These are phyloP conservation scores for Diadophis punctatus DNA, from an alignment of 2,113 vertebrate species.

Conservation along the genomic window DNA sequence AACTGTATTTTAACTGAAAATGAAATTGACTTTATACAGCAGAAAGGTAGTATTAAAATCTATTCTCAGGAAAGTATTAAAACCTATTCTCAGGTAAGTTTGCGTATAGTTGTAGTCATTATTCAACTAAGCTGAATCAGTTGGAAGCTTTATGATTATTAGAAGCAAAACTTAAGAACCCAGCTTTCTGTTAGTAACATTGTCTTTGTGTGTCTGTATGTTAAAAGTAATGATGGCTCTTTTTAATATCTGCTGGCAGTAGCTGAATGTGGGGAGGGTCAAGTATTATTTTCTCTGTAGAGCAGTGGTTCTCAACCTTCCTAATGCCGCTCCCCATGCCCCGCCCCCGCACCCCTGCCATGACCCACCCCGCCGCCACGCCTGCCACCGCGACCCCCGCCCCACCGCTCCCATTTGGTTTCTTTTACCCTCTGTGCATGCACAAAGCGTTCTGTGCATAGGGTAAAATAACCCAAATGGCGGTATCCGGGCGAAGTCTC, in stretches of 20 bases:
- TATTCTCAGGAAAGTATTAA: background rate
- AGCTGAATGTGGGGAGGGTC: background rate
- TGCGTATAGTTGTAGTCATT: background rate
- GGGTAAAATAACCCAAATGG: no score
- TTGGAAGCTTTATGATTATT: background rate
- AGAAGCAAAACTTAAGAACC: constrained; percentile 14
- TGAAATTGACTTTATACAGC: no score
- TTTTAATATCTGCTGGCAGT: background rate
- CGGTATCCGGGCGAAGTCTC: no score
- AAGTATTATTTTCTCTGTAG: background rate
- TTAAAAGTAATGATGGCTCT: background rate
- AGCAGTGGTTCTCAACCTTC: no score
- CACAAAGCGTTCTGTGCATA: no score
- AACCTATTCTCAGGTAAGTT: background rate
- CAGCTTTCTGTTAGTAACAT: background rate
- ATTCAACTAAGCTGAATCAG: rapidly evolving
- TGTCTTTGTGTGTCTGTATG: background rate
- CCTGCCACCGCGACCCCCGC: no score
- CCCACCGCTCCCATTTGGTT: no score
- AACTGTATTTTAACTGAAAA: background rate
- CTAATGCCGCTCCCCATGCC: no score
- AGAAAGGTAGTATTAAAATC: background rate
- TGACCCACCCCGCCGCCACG: no score
- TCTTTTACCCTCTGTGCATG: no score
- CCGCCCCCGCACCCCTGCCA: no score